Percentiles rank a stretch among this genome's conserved stretches.
These are phyloP conservation scores for Cheilosia impressa DNA, from an alignment of 2,888 invertebrate genomes.

Conservation along the genomic window DNA sequence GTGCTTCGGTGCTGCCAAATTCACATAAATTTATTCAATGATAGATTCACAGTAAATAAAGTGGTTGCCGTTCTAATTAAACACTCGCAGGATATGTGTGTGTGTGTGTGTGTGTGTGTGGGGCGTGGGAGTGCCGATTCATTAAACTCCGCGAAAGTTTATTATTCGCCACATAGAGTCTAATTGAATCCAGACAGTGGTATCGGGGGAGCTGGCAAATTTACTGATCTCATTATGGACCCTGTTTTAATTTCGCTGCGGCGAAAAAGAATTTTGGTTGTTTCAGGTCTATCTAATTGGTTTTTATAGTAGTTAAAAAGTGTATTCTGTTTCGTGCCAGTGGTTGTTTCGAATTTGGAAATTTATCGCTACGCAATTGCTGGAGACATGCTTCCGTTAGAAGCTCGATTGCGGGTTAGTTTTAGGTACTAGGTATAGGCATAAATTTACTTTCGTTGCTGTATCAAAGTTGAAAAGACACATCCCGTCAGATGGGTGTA, in stretches of 20 bases:
- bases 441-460: too few species aligned
- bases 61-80: constrained; percentile 48
- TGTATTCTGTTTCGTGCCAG: not conserved
- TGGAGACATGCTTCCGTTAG: too few species aligned
- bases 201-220: constrained; percentile 13
- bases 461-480: too few species aligned
- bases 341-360: constrained; percentile 6
- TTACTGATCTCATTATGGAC: constrained; percentile 50
- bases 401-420: too few species aligned
- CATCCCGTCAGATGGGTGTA: too few species aligned
- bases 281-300: constrained; percentile 53
- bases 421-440: too few species aligned
- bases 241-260: constrained; percentile 9
- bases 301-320: constrained; percentile 51
- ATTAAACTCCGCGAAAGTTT: constrained; percentile 46
- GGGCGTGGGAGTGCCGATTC: not conserved
- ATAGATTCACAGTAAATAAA: constrained; percentile 58
- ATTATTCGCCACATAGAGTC: constrained; percentile 45
- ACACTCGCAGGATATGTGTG: constrained; percentile 3
- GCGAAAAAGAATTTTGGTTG: constrained; percentile 57
- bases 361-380: constrained; percentile 3
- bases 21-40: constrained; percentile 53
- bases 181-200: constrained; percentile 57
- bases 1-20: constrained; percentile 35
- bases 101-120: not conserved